A percentile compares a stretch with the other conserved stretches of the same genome.
Conservation (phyloP, 2,113 vertebrate genomes). For the Antechinus flavipes region DNA sequence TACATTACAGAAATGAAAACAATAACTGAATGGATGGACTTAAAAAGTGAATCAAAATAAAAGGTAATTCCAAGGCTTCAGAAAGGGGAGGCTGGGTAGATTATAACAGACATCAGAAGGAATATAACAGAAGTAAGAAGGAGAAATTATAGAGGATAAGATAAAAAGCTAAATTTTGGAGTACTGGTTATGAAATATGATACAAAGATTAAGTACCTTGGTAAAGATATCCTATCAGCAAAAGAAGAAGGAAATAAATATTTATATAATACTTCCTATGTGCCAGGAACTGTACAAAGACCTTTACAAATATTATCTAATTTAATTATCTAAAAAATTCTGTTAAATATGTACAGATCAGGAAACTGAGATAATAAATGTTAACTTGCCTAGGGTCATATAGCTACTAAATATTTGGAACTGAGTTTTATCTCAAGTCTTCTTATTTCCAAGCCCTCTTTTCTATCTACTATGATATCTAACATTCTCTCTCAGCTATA, state of each 20-base stretch:
- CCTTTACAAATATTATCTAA: no score
- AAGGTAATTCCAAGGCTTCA: neutral
- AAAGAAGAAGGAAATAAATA: neutral
- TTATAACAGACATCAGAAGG: neutral
- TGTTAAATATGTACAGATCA: no score
- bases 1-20: neutral
- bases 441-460: no score
- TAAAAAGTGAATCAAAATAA: neutral
- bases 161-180: neutral
- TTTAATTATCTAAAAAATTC: no score
- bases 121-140: neutral
- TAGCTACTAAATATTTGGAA: no score
- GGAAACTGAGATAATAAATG: no score
- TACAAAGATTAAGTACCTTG: rapidly evolving
- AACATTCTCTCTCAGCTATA: no score
- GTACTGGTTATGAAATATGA: neutral
- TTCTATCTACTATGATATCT: no score
- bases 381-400: no score
- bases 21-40: neutral
- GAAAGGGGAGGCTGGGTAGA: neutral
- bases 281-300: no score
- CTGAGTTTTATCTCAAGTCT: neutral
- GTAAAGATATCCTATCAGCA: neutral
- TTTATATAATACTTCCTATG: neutral
- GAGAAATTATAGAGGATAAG: neutral